A percentile compares a stretch with the other conserved stretches of the same genome.
Evolutionary conservation across 2,797 vertebrate genomes (phyloP).

Genomic region (Xyrichtys novacula): DNA sequence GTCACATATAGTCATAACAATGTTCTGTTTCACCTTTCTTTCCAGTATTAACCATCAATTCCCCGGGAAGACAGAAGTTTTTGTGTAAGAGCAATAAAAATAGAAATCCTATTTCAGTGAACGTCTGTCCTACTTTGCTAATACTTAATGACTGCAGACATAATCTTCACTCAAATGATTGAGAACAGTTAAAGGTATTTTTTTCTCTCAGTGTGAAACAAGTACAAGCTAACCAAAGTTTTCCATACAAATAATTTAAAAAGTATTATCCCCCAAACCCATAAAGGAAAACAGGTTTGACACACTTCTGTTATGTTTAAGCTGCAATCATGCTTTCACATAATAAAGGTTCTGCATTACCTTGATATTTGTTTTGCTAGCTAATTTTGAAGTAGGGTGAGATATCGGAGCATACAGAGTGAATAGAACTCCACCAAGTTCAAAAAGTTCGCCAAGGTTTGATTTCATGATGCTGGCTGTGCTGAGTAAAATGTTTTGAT

Average conservation of each 20-base stretch:
- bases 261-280: too few species aligned
- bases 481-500: too few species aligned
- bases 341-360: too few species aligned
- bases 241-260: not conserved
- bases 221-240: slow-evolving; percentile 3
- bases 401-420: too few species aligned
- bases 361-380: too few species aligned
- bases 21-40: not conserved
- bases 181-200: slow-evolving; percentile 43
- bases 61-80: slow-evolving; percentile 11
- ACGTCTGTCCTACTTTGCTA: slow-evolving; percentile 54
- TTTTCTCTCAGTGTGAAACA: slow-evolving; percentile 22
- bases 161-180: slow-evolving; percentile 39
- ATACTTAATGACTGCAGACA: slow-evolving; percentile 38
- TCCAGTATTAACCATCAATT: not conserved
- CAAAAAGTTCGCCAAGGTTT: too few species aligned
- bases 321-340: too few species aligned
- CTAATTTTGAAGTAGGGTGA: too few species aligned
- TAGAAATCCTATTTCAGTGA: slow-evolving; percentile 32
- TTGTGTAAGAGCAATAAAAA: slow-evolving; percentile 32
- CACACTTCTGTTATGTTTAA: too few species aligned
- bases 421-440: too few species aligned
- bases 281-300: too few species aligned
- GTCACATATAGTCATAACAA: not conserved
- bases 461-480: too few species aligned